A percentile compares a stretch with the other conserved stretches of the same genome.
These are phyloP conservation scores for Tiphia femorata DNA, from an alignment of 2,888 invertebrate genomes.

Conservation along the genomic window DNA sequence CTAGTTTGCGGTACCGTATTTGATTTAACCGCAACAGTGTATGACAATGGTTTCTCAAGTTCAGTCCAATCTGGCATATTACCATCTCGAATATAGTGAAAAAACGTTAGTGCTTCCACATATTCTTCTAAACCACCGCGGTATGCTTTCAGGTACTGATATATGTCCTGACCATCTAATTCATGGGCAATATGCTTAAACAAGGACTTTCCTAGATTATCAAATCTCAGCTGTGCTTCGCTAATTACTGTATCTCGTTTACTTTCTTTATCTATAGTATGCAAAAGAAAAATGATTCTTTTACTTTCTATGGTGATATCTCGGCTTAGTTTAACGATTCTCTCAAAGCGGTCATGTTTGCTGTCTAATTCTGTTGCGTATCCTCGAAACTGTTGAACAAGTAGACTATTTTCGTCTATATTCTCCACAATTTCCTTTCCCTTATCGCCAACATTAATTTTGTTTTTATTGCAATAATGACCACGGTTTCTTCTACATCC, in stretches of 20 bases:
- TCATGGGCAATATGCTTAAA: constrained; percentile 82
- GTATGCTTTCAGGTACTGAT: constrained; percentile 78
- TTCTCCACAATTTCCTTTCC: constrained; percentile 67
- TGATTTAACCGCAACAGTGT: constrained; percentile 46
- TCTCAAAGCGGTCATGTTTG: constrained; percentile 87
- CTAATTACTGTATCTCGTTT: constrained; percentile 72
- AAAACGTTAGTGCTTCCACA: constrained; percentile 86
- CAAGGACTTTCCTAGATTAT: constrained; percentile 73
- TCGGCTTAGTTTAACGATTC: constrained; percentile 83
- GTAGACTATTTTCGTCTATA: constrained; percentile 70
- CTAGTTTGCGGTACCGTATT: constrained; percentile 19
- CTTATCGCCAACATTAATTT: constrained; percentile 66
- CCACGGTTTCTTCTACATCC: constrained; percentile 38
- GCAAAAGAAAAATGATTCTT: constrained; percentile 87
- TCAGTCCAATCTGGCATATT: constrained; percentile 74
- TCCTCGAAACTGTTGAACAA: constrained; percentile 75
- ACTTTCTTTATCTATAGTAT: constrained; percentile 76
- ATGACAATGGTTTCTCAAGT: constrained; percentile 73
- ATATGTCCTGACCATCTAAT: constrained; percentile 78
- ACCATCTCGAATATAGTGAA: constrained; percentile 76
- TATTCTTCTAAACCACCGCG: constrained; percentile 83
- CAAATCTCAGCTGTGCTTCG: constrained; percentile 78
- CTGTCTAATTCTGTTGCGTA: constrained; percentile 78
- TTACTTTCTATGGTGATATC: constrained; percentile 94
- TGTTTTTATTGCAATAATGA: constrained; percentile 41